phyloP scores from a whole-genome alignment of 2,113 vertebrate genomes.

The Pyxicephalus adspersus region DNA sequence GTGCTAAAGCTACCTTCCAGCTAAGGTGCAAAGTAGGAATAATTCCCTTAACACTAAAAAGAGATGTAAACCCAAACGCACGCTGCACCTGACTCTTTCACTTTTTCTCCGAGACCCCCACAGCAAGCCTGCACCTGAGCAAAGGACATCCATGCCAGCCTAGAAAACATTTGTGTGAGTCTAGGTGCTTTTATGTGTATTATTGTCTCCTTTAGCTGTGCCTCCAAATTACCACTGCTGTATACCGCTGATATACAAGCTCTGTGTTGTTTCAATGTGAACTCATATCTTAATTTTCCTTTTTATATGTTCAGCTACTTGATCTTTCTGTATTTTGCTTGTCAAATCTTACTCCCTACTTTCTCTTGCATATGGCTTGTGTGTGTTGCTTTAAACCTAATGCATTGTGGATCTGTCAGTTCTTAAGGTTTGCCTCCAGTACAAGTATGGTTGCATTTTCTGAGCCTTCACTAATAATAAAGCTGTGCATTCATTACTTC shows the following conservation, averaged over 20 bases:
- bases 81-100: conserved; percentile 48
- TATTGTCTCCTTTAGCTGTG: conserved; percentile 15
- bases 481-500: neutral
- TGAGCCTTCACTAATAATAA: neutral
- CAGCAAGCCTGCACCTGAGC: conserved; percentile 46
- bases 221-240: conserved; percentile 37
- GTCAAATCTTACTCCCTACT: neutral
- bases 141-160: conserved; percentile 44
- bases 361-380: conserved; percentile 22
- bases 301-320: neutral
- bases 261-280: conserved; percentile 9
- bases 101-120: conserved; percentile 53
- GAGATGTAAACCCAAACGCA: neutral
- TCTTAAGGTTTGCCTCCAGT: neutral
- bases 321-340: conserved; percentile 27
- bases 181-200: conserved; percentile 47
- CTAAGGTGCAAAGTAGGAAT: neutral
- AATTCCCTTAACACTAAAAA: neutral
- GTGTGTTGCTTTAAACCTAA: conserved; percentile 22
- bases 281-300: neutral
- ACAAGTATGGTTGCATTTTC: neutral
- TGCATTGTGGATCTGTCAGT: conserved; percentile 8
- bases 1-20: neutral
- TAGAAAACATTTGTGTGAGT: conserved; percentile 52
- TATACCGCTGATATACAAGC: conserved; percentile 20